These are phyloP conservation scores for Heterotilapia buettikoferi DNA, from an alignment of 2,113 vertebrate genomes.

Conservation along the genomic window DNA sequence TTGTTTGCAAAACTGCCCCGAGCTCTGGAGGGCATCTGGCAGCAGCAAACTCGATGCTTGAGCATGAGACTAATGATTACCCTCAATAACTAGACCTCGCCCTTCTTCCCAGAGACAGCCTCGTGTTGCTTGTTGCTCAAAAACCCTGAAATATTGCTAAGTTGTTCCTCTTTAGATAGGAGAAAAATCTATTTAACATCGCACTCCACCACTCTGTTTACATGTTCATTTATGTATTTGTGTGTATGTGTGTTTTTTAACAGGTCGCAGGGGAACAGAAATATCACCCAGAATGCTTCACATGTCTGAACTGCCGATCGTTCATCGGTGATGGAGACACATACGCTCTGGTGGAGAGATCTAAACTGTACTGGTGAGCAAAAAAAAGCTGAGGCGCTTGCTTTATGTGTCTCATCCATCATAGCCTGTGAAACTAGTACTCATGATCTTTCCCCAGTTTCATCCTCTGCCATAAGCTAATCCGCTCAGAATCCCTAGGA, in stretches of 20 bases:
- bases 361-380: slow-evolving; percentile 96
- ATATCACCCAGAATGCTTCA: slow-evolving; percentile 97
- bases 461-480: not conserved
- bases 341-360: slow-evolving; percentile 93
- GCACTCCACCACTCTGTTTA: not conserved
- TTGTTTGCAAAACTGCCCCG: slow-evolving; percentile 39
- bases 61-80: not conserved
- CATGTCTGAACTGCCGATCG: slow-evolving; percentile 82
- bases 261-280: slow-evolving; percentile 97
- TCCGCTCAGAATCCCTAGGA: not conserved
- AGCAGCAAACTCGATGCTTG: slow-evolving; percentile 28
- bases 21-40: slow-evolving; percentile 47
- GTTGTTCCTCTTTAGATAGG: not conserved
- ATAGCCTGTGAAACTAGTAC: not conserved
- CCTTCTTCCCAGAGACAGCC: slow-evolving; percentile 12
- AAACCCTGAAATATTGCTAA: not conserved
- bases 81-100: slow-evolving; percentile 17
- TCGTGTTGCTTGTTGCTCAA: not conserved
- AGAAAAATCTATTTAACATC: not conserved
- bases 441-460: not conserved
- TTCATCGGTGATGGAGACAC: slow-evolving; percentile 98
- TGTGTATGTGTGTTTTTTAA: not conserved
- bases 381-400: not conserved
- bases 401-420: not conserved
- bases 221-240: not conserved